Evolutionary conservation across 2,797 vertebrate genomes (phyloP).

Genomic region (Dendrocincla tyrannina): DNA sequence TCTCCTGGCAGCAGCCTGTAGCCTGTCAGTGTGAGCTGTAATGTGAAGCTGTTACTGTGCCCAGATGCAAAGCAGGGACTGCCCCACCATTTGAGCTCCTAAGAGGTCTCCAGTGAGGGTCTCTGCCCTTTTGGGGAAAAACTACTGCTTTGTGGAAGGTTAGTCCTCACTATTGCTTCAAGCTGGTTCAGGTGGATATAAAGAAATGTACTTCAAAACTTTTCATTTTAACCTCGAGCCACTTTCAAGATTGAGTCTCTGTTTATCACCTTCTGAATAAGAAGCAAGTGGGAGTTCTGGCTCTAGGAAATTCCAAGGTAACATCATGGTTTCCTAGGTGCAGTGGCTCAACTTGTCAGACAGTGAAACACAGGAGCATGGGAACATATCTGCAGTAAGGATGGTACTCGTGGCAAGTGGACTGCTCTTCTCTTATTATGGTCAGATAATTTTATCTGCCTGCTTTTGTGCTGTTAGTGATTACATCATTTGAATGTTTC

Average conservation of each 20-base stretch:
- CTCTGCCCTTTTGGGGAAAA: background rate
- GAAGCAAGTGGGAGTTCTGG: background rate
- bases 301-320: background rate
- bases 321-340: background rate
- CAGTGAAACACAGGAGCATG: background rate
- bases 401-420: background rate
- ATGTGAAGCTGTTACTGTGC: background rate
- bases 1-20: background rate
- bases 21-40: background rate
- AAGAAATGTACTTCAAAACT: background rate
- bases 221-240: background rate
- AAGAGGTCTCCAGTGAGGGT: background rate
- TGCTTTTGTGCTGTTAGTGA: background rate
- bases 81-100: fast-evolving
- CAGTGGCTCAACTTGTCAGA: background rate
- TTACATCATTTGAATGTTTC: background rate
- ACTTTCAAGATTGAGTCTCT: background rate
- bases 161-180: background rate
- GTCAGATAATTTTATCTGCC: background rate
- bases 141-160: background rate
- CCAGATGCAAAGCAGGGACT: background rate
- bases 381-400: background rate
- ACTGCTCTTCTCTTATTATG: background rate
- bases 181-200: fast-evolving
- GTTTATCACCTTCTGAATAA: background rate